Percentiles rank a stretch among this genome's conserved stretches.
These are phyloP conservation scores for Linyphia triangularis DNA, from an alignment of 2,888 invertebrate species.

Conservation along the genomic window DNA sequence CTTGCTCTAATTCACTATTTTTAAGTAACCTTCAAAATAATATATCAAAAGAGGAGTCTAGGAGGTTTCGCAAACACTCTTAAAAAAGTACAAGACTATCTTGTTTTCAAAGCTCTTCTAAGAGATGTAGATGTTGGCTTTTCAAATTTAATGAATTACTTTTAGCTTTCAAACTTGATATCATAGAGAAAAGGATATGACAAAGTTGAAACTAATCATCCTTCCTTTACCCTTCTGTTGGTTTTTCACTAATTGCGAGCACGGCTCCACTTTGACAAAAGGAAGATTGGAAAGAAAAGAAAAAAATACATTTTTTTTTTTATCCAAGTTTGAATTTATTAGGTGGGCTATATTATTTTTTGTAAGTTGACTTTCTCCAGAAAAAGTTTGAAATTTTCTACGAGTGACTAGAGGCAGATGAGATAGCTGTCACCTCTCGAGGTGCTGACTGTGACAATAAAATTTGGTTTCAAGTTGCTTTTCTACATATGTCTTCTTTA, in stretches of 20 bases:
- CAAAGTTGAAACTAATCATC: conserved; percentile 66
- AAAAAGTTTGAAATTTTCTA: conserved; percentile 15
- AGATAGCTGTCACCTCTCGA: conserved; percentile 49
- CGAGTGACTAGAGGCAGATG: conserved; percentile 2
- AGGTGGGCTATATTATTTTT: conserved; percentile 7
- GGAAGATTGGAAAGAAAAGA: conserved; percentile 10
- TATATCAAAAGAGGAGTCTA: neutral
- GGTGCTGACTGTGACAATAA: conserved; percentile 44
- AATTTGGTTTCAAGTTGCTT: conserved; percentile 51
- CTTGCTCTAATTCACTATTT: conserved; percentile 11
- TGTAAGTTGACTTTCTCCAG: neutral
- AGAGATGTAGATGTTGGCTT: conserved; percentile 44
- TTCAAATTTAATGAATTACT: conserved; percentile 67
- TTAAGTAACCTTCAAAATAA: conserved; percentile 4
- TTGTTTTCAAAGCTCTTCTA: conserved; percentile 61
- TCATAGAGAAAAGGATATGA: conserved; percentile 12
- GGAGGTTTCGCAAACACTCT: neutral
- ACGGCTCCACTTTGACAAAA: conserved; percentile 39
- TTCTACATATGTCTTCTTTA: conserved; percentile 6
- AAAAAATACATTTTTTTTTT: conserved; percentile 2
- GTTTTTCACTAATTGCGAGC: conserved; percentile 60
- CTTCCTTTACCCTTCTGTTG: conserved; percentile 16
- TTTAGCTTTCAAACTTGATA: conserved; percentile 38
- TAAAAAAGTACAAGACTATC: conserved; percentile 1
- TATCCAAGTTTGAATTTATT: conserved; percentile 36